A percentile compares a stretch with the other conserved stretches of the same genome.
These are phyloP conservation scores for Lysandra bellargus DNA, from an alignment of 2,888 invertebrate species.

Conservation along the genomic window DNA sequence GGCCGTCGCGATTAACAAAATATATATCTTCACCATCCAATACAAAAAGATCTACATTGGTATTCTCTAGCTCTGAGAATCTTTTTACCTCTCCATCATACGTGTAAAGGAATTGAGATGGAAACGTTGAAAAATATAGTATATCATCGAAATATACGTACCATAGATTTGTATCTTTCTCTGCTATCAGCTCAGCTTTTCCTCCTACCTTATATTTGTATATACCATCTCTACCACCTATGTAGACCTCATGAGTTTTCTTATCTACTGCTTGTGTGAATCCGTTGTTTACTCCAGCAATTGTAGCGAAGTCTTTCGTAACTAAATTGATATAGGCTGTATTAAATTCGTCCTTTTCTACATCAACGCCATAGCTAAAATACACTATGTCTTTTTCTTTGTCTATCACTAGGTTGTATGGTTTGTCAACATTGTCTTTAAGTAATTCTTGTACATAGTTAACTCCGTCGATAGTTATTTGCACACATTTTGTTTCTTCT, in stretches of 20 bases:
- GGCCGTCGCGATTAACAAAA: conserved; percentile 59
- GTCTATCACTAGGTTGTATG: conserved; percentile 59
- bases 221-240: conserved; percentile 62
- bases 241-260: conserved; percentile 54
- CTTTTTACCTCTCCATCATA: conserved; percentile 51
- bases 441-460: conserved; percentile 56
- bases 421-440: conserved; percentile 54
- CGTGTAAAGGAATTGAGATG: conserved; percentile 58
- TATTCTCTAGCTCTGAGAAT: conserved; percentile 62
- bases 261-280: conserved; percentile 63
- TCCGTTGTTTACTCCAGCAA: conserved; percentile 55
- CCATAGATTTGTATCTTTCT: conserved; percentile 57
- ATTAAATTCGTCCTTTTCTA: conserved; percentile 52
- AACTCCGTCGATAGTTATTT: conserved; percentile 49
- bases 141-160: conserved; percentile 58
- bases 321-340: conserved; percentile 58
- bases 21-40: conserved; percentile 59
- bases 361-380: conserved; percentile 58
- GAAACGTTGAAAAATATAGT: conserved; percentile 59
- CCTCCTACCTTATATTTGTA: conserved; percentile 58
- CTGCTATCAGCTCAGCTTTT: conserved; percentile 52
- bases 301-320: conserved; percentile 54
- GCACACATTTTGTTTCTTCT: conserved; percentile 50
- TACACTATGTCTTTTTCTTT: conserved; percentile 57
- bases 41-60: conserved; percentile 61